Evolutionary conservation across 2,113 vertebrate species (phyloP).

Genomic region (Chloebia gouldiae): DNA sequence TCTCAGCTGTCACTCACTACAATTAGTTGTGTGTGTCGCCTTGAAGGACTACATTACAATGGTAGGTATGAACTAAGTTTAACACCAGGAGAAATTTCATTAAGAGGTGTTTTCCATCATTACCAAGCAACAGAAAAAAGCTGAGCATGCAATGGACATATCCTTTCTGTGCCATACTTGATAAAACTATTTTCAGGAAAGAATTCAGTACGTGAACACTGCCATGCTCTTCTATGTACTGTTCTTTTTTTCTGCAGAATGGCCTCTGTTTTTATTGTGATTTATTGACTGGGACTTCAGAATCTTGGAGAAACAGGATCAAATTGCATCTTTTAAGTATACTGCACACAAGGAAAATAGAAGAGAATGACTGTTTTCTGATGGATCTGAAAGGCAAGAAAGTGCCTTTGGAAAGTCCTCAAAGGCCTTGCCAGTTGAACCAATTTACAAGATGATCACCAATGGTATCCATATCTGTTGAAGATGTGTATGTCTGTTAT

Average conservation of each 20-base stretch:
- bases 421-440: background rate
- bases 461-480: background rate
- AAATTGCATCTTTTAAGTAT: background rate
- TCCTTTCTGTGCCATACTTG: background rate
- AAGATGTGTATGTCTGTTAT: conserved; percentile 36
- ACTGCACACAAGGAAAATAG: background rate
- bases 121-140: conserved; percentile 14
- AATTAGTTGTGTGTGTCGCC: background rate
- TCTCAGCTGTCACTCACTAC: background rate
- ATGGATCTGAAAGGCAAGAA: background rate
- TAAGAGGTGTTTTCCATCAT: background rate
- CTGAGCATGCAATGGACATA: background rate
- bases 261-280: background rate
- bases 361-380: background rate
- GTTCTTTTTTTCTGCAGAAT: background rate
- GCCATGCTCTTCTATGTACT: background rate
- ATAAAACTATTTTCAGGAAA: background rate
- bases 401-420: background rate
- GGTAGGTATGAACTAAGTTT: background rate
- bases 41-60: background rate
- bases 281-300: background rate
- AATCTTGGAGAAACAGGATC: background rate
- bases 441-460: background rate
- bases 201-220: background rate
- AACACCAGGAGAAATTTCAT: background rate